Percentiles rank a stretch among this genome's conserved stretches.
Conservation (phyloP, 1,140 invertebrate species). For the Orius laevigatus region DNA sequence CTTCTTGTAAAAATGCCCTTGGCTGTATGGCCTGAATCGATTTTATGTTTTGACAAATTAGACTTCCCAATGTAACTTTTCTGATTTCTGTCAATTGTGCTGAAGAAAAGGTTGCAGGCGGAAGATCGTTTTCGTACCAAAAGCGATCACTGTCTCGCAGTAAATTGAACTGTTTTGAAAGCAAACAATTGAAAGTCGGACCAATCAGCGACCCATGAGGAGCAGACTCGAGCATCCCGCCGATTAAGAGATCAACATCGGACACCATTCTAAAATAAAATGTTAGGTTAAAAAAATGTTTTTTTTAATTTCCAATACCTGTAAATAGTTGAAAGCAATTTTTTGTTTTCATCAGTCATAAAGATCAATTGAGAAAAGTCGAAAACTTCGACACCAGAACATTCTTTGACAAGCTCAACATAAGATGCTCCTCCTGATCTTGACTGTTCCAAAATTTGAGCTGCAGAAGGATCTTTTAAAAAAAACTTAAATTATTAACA, state of each 20-base stretch:
- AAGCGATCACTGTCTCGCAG: slow-evolving; percentile 72
- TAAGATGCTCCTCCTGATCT: slow-evolving; percentile 6
- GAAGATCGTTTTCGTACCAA: slow-evolving; percentile 92
- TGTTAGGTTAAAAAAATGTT: background rate
- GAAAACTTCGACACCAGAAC: slow-evolving; percentile 1
- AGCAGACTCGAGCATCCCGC: slow-evolving; percentile 67
- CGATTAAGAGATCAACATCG: slow-evolving; percentile 75
- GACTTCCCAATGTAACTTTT: slow-evolving; percentile 60
- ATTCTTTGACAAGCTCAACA: slow-evolving; percentile 2
- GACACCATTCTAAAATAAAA: slow-evolving; percentile 38
- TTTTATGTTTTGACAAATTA: slow-evolving; percentile 70
- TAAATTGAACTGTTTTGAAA: slow-evolving; percentile 62
- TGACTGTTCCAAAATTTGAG: slow-evolving; percentile 3
- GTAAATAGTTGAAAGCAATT: slow-evolving; percentile 9
- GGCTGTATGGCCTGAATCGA: slow-evolving; percentile 50
- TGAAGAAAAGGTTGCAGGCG: slow-evolving; percentile 63
- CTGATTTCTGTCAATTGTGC: slow-evolving; percentile 76
- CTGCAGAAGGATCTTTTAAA: slow-evolving; percentile 9
- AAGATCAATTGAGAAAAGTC: slow-evolving; percentile 5
- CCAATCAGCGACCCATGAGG: slow-evolving; percentile 64
- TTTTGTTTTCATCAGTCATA: slow-evolving; percentile 5
- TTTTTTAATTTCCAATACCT: slow-evolving; percentile 1
- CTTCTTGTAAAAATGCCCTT: slow-evolving; percentile 73
- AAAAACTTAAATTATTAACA: background rate
- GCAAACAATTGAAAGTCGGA: slow-evolving; percentile 69